Base-by-base conservation (phyloP, 2,888 invertebrate genomes). In the Microplitis deprimator region DNA sequence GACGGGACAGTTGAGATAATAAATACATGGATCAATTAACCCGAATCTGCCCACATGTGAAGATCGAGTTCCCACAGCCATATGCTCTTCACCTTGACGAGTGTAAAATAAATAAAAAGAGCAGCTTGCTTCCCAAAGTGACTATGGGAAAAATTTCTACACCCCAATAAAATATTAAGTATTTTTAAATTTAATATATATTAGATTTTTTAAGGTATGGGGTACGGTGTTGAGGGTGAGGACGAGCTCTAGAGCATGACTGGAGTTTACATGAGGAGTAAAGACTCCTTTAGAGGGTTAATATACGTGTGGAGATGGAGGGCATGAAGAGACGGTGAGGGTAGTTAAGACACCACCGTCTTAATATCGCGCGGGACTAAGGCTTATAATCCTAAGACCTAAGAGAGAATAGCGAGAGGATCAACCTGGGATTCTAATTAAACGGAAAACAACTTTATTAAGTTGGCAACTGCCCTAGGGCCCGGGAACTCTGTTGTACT, bases 401-500 rank as follows among this genome's bases (percentile, higher is more conserved):
- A 82, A 79, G 83, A 83, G 83, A 85, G 85, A 87, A 87, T 86
- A 80, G 85, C 73, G 80, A 29, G 62, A 82, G 85, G 86, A 88
- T 88, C 87, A 86, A 83, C 83, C 82, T 82, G 80, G 87, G 84
- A 88, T 88, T 89, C 88, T 89, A 88, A 89, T 89, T 89, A 89
- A 89, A 87, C 85, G 87, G 87, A 86, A 88, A 88, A 87, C 87
- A 87, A 86, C 88, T 88, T 88, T 85, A 84, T 89, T 88, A 88
- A 87, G 86, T 85, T 84, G 79, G 83, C 82, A 85, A 86, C 85
- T 82, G 83, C 85, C 84, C 81, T 81, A 77, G 82, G 84, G 83
- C 79, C 65, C 69, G 16, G 59, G 38, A 41, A 70, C 70, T 73
- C 67, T 20, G 40, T 59, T 29, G 65, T 67, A 73, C 16, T 40